Base-by-base conservation (phyloP, 2,797 vertebrate genomes). In the Triplophysa bombifrons region DNA sequence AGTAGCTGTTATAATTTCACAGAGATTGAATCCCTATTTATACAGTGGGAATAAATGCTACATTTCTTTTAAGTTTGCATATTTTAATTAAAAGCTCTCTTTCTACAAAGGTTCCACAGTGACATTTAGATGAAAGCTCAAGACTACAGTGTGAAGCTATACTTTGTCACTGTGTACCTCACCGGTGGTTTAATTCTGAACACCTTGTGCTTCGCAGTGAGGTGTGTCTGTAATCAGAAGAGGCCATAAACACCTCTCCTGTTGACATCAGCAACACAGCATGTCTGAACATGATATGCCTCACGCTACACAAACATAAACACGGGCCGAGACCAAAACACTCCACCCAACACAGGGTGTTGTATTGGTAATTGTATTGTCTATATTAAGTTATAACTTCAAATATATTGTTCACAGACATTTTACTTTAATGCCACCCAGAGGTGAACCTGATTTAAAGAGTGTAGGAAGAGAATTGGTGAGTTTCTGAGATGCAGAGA, bases 201-300 rank as follows among this genome's bases (percentile, higher is more conserved):
- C 74, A 61, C 17, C 55, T 46, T 75, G 73, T 80, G 44, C 58
- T 17, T 51, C 6, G 14, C 19, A 68, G 12, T 64, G 56, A 83
- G 70, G 74, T 78, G 72, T 80, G 48, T 58, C 55, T 80, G 80
- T 64, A 80, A 72, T 72, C 76, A 78, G 70, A 72, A 66, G 41
- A 81, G 76, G 72, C 46, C 64, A 73, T 76, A 84, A 84, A 84
- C 81, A 81, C 71, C 72, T 66, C 41, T 56, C 55, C 56, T 65
- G 85, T 80, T 78, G 68, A 83, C 68, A 83, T 84, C 78, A 84
- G 83, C 78, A 83, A 58, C 61, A 25, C 78, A 76, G 66, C 75
- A 14, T 76, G 85, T 81, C 72, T 83, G 64, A 84, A 76, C 78
- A 80, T 66, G 38, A 70, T 53, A 38, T 56, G n/a, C 73, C 69